A percentile compares a stretch with the other conserved stretches of the same genome.
These are phyloP conservation scores for Aphaenogaster floridana DNA, from an alignment of 1,140 invertebrate genomes.

Conservation along the genomic window DNA sequence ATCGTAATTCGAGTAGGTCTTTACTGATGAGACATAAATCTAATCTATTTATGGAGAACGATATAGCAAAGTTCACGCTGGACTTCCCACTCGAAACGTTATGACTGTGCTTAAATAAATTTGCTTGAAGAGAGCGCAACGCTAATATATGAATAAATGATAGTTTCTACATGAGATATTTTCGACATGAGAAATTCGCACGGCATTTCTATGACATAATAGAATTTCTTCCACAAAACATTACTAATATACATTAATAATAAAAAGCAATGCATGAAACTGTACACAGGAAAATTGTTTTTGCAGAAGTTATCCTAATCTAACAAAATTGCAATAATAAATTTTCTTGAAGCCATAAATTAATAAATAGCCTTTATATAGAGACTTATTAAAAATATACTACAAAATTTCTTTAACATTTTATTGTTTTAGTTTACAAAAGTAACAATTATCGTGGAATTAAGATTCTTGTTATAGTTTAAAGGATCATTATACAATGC, in stretches of 20 bases:
- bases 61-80: not conserved
- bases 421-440: not conserved
- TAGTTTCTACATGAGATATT: not conserved
- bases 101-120: not conserved
- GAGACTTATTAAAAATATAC: not conserved
- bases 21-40: not conserved
- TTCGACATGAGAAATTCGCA: not conserved
- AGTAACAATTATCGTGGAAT: not conserved
- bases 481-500: not conserved
- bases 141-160: not conserved
- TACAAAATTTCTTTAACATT: not conserved
- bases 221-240: not conserved
- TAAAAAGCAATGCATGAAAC: not conserved
- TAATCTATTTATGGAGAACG: not conserved
- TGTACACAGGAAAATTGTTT: not conserved
- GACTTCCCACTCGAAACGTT: not conserved
- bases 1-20: conserved; percentile 4
- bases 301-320: not conserved
- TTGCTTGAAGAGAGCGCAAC: not conserved
- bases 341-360: not conserved
- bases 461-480: conserved; percentile 19
- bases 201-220: not conserved
- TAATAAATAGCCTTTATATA: not conserved
- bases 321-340: not conserved
- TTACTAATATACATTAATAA: not conserved